Evolutionary conservation across 2,888 invertebrate species (phyloP).

Genomic region (Hirtodrosophila trivittata): DNA sequence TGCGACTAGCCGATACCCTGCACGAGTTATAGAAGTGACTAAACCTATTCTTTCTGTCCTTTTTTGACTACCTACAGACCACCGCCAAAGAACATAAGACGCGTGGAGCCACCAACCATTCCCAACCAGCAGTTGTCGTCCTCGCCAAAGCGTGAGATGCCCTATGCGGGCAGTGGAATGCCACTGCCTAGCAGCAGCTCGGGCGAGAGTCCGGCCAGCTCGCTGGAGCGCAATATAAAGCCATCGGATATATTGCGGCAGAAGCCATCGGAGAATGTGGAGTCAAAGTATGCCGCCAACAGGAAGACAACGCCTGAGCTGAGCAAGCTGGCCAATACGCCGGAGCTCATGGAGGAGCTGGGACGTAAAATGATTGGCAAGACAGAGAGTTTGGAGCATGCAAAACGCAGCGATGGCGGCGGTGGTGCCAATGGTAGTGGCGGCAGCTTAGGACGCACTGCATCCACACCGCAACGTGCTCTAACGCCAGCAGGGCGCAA

Average conservation of each 20-base stretch:
- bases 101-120: constrained; percentile 86
- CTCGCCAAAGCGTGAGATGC: constrained; percentile 81
- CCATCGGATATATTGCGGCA: constrained; percentile 84
- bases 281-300: constrained; percentile 81
- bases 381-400: constrained; percentile 83
- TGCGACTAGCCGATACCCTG: no score
- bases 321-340: constrained; percentile 78
- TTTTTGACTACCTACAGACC: constrained; percentile 83
- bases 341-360: constrained; percentile 83
- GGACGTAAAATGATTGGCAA: constrained; percentile 83
- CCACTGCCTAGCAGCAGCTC: constrained; percentile 77
- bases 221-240: constrained; percentile 83
- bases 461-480: constrained; percentile 63
- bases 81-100: constrained; percentile 87
- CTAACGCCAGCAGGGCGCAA: constrained; percentile 57
- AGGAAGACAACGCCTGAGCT: constrained; percentile 83
- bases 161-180: constrained; percentile 75
- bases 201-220: constrained; percentile 82
- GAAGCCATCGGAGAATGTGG: constrained; percentile 83
- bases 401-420: constrained; percentile 73
- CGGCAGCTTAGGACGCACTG: constrained; percentile 83
- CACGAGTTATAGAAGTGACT: no score
- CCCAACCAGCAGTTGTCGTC: constrained; percentile 80
- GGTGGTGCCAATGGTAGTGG: constrained; percentile 31
- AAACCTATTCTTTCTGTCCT: no score